phyloP scores from a whole-genome alignment of 2,888 invertebrate species.

The Parapristionchus giblindavisi region DNA sequence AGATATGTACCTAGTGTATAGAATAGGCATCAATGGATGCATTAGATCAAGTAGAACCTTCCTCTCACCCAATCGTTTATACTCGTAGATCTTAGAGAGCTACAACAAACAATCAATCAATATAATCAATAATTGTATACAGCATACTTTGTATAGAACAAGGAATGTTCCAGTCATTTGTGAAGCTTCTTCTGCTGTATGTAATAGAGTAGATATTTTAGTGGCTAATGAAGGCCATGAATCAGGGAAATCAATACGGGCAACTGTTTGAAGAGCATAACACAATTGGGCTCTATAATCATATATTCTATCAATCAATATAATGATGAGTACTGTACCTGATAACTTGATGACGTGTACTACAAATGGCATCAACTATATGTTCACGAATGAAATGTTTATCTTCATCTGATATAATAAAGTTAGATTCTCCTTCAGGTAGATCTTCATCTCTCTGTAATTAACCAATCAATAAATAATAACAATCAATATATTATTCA shows the following conservation, averaged over 20 bases:
- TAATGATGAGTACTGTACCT: conserved; percentile 3
- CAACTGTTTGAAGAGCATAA: conserved; percentile 89
- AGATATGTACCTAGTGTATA: conserved; percentile 10
- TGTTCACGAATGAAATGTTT: conserved; percentile 88
- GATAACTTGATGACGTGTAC: conserved; percentile 35
- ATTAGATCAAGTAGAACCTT: conserved; percentile 91
- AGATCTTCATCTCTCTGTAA: conserved; percentile 29
- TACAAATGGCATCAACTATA: conserved; percentile 87
- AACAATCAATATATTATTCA: conserved; percentile 74
- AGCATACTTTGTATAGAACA: conserved; percentile 81
- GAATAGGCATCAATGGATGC: conserved; percentile 87
- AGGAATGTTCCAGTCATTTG: conserved; percentile 82
- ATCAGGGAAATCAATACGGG: conserved; percentile 93
- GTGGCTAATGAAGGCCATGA: conserved; percentile 73
- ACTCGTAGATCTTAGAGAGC: conserved; percentile 89
- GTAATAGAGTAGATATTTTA: conserved; percentile 90
- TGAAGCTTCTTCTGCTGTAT: conserved; percentile 73
- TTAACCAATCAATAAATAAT: background rate
- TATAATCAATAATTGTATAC: background rate
- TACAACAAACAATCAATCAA: background rate
- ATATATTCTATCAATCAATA: background rate
- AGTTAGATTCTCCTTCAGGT: conserved; percentile 71
- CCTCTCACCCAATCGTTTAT: conserved; percentile 87
- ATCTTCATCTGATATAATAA: conserved; percentile 94
- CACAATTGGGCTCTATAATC: conserved; percentile 82